Conservation (phyloP, 2,113 vertebrate genomes). For the Leiothrix lutea region DNA sequence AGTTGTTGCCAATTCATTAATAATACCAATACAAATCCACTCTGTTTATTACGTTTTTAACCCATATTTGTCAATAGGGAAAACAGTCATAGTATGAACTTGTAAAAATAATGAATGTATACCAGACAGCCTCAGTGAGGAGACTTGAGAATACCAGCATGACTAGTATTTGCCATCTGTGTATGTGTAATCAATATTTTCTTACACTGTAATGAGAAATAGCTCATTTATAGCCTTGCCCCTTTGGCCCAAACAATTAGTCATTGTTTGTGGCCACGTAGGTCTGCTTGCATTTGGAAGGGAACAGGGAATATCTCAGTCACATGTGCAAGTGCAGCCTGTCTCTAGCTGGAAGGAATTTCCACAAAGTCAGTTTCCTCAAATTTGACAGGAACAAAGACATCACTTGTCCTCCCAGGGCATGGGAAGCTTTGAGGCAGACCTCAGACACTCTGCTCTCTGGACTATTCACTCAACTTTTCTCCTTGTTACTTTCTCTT, state of each 20-base stretch:
- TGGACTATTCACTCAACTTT: background rate
- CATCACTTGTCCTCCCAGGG: background rate
- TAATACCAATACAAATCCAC: slow-evolving; percentile 62
- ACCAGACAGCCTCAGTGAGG: slow-evolving; percentile 34
- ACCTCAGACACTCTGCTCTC: background rate
- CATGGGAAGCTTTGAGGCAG: background rate
- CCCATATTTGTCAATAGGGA: slow-evolving; percentile 51
- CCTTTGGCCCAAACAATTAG: slow-evolving; percentile 30
- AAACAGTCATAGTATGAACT: slow-evolving; percentile 43
- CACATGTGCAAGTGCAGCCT: background rate
- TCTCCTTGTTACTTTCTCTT: background rate
- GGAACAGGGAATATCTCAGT: background rate
- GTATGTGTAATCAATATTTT: slow-evolving; percentile 70
- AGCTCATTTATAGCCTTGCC: slow-evolving; percentile 29
- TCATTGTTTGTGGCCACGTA: background rate
- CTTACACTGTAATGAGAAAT: slow-evolving; percentile 44
- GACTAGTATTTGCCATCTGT: slow-evolving; percentile 62
- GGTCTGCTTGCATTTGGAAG: background rate
- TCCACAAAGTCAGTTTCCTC: background rate
- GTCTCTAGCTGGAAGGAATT: background rate
- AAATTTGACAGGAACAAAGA: background rate
- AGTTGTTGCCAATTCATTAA: slow-evolving; percentile 72
- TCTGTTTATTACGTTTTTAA: slow-evolving; percentile 58
- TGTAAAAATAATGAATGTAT: slow-evolving; percentile 57
- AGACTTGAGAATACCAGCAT: slow-evolving; percentile 46